Evolutionary conservation across 2,797 vertebrate genomes (phyloP), one percentile per base, ranked within the genome.

Genomic region (Ptychobarbus kaznakovi): DNA sequence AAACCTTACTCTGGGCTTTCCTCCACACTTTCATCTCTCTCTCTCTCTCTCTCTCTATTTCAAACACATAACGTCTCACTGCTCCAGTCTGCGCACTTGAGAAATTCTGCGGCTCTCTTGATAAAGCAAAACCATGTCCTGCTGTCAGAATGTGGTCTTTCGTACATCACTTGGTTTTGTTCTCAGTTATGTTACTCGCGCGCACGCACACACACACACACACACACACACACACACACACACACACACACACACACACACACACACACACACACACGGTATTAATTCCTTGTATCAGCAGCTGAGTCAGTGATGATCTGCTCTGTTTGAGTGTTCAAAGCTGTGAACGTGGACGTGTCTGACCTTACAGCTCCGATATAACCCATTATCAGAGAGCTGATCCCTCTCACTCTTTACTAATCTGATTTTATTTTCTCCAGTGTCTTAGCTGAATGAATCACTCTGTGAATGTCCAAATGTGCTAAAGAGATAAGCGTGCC

Each of bases 281-380:
- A 51, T 9, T 49, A 73, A 65, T 44, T 25, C 40, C 46, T 66
- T 84, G 87, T 82, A 88, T 90, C 88, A 89, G 87, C 86, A 86
- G 68, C 44, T 76, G 90, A 83, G 76, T 86, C 83, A 78, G 89
- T 70, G 6, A 28, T n/a, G 28, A 75, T 73, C 84, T 70, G 63
- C 73, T 86, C 42, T 32, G 79, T 74, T 70, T 74, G 70, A 73
- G 53, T 79, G 65, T 74, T 80, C 84, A 20, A 0, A 74, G 73
- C 78, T 79, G 81, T 87, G 75, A 79, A 40, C 51, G 20, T 44
- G n/a, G 4, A 32, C 25, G 51, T 42, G 74, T 86, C 86, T 22
- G 81, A 82, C 65, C 65, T 83, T n/a, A 80, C 58, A 68, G 38
- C 12, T 22, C 77, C 51, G 61, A 78, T 28, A 6, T 20, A 80